A percentile compares a stretch with the other conserved stretches of the same genome.
Conservation (phyloP, 2,113 vertebrate genomes). For the Vireo altiloquus region DNA sequence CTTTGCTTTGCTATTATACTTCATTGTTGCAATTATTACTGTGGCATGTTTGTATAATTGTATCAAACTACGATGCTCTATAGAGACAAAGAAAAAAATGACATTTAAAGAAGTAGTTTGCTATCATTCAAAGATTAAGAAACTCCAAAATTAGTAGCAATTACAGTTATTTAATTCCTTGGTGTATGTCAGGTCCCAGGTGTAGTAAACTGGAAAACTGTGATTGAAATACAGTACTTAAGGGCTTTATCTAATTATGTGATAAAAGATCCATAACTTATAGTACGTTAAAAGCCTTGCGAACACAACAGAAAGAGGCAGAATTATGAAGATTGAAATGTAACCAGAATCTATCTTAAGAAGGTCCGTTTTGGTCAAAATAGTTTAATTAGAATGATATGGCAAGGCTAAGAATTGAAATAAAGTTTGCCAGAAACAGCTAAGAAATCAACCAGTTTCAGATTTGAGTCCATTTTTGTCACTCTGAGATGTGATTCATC, state of each 20-base stretch:
- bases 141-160: neutral
- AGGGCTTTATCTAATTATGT: neutral
- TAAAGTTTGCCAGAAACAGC: neutral
- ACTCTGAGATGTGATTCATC: neutral
- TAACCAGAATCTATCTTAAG: neutral
- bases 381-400: neutral
- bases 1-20: neutral
- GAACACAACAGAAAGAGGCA: neutral
- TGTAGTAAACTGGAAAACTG: neutral
- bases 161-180: neutral
- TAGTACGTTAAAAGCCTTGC: neutral
- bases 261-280: neutral
- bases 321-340: neutral
- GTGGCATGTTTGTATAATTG: neutral
- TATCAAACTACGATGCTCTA: neutral
- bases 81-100: neutral
- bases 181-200: neutral
- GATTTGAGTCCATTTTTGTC: neutral
- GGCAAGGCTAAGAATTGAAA: neutral
- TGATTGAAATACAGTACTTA: neutral
- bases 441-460: neutral
- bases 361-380: neutral
- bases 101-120: neutral
- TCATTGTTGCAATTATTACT: neutral
- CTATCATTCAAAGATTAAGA: neutral